Evolutionary conservation across 1,140 invertebrate genomes (phyloP), one percentile per base, ranked within the genome.

Genomic region (Diorhabda sublineata): DNA sequence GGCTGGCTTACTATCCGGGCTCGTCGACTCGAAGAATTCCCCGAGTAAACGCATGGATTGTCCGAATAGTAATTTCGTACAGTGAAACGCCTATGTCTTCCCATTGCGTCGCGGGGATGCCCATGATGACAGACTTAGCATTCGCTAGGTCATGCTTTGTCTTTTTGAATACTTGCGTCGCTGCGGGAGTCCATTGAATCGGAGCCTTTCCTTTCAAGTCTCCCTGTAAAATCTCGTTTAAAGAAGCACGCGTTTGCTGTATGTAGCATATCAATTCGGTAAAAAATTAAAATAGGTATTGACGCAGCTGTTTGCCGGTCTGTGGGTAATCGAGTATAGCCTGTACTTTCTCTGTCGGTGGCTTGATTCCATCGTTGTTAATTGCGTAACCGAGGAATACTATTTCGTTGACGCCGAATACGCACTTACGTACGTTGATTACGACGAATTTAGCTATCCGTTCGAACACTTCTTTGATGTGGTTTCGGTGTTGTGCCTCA

Each of bases 281-380:
- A 81, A 72, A 79, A 82, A 68, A 81, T 81, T 3, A 81, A 2
- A 71, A 80, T 76, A 83, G 60, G 66, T 80, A 82, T 56, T 73
- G 58, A 76, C 72, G 3, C 71, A 77, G 2, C 3, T 52, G 26
- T 42, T 69, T 77, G 7, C 44, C 62, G 5, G 77, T 75, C 41
- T 60, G 58, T 3, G 73, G 71, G 42, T 9, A 65, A 8, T 47
- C 8, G 5, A 4, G 8, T 44, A 80, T 71, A 5, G 76, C 72
- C 60, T 77, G 58, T 5, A 82, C 70, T 58, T 76, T 77, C 2
- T 78, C 69, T 4, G 71, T 66, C 2, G 75, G 71, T 0, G 81
- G 81, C 56, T 67, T 71, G 1, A 76, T 76, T 2, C 77, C 79
- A 1, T 73, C 42, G 1, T 61, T 42, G n/a, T 70, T 69, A 3